These are phyloP conservation scores for Pristionchus exspectatus DNA, from an alignment of 2,888 invertebrate genomes.

Conservation along the genomic window DNA sequence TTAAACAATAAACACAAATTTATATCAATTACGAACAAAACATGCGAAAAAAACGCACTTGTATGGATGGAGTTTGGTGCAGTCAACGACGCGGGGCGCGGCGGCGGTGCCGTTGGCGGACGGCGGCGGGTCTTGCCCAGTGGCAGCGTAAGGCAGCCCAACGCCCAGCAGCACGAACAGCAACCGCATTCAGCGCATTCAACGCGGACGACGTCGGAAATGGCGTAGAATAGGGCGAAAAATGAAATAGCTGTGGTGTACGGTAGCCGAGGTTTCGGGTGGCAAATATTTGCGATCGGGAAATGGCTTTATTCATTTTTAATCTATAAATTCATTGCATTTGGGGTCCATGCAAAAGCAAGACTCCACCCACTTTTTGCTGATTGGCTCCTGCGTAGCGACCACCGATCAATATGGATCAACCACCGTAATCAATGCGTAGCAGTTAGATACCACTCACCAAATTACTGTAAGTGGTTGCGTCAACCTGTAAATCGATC, in stretches of 20 bases:
- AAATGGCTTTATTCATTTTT: neutral
- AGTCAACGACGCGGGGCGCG: neutral
- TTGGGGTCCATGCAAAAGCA: too few relatives aligned
- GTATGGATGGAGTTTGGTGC: conserved; percentile 29
- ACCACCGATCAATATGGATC: too few relatives aligned
- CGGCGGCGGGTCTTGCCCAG: neutral
- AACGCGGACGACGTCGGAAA: neutral
- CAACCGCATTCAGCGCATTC: conserved; percentile 38
- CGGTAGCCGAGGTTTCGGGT: neutral
- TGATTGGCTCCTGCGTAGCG: too few relatives aligned
- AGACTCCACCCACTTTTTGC: too few relatives aligned
- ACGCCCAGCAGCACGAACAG: neutral
- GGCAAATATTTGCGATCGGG: neutral
- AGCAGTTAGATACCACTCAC: too few relatives aligned
- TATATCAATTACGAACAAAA: neutral
- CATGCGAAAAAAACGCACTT: neutral
- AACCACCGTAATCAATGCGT: too few relatives aligned
- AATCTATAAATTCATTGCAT: too few relatives aligned
- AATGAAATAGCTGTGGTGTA: neutral
- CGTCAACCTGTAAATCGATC: too few relatives aligned
- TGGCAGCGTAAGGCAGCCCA: neutral
- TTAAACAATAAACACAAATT: neutral
- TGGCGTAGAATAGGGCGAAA: neutral
- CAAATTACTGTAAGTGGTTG: too few relatives aligned
- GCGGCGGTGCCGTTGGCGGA: neutral